These are phyloP conservation scores for Chelonus formosanus DNA, from an alignment of 2,888 invertebrate species.

Conservation along the genomic window DNA sequence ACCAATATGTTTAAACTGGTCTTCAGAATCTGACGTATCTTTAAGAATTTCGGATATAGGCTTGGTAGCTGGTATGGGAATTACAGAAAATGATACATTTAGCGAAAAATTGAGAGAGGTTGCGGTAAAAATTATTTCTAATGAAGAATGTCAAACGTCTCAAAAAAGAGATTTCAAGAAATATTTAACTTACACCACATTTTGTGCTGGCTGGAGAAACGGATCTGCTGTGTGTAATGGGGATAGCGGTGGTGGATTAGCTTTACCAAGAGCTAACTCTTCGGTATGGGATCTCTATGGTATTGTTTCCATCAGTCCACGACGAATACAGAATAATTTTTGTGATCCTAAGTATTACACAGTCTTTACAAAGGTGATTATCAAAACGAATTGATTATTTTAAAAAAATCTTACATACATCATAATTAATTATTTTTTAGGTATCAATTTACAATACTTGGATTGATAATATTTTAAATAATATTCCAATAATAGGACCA, in stretches of 20 bases:
- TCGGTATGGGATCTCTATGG: slow-evolving; percentile 63
- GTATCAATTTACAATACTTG: slow-evolving; percentile 46
- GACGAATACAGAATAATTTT: slow-evolving; percentile 57
- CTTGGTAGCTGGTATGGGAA: slow-evolving; percentile 66
- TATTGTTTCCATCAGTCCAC: slow-evolving; percentile 66
- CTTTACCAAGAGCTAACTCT: slow-evolving; percentile 52
- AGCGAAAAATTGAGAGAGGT: slow-evolving; percentile 67
- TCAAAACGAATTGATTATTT: neutral
- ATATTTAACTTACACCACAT: slow-evolving; percentile 70
- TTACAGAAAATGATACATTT: slow-evolving; percentile 69
- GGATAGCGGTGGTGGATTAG: slow-evolving; percentile 72
- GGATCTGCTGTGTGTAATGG: slow-evolving; percentile 71
- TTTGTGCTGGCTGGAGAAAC: slow-evolving; percentile 73
- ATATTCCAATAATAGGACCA: slow-evolving; percentile 43
- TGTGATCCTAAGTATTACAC: slow-evolving; percentile 65
- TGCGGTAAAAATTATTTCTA: slow-evolving; percentile 67
- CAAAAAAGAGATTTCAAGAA: slow-evolving; percentile 67
- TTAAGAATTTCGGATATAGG: slow-evolving; percentile 44
- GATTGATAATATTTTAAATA: slow-evolving; percentile 45
- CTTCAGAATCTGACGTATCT: slow-evolving; percentile 36
- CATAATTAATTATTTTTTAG: slow-evolving; percentile 37
- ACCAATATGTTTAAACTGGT: slow-evolving; percentile 68
- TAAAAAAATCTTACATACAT: neutral
- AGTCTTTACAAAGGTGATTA: slow-evolving; percentile 65
- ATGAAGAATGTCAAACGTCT: slow-evolving; percentile 66